Percentiles rank a stretch among this genome's conserved stretches.
Conservation (phyloP, 2,797 vertebrate species). For the Phataginus tetradactyla region DNA sequence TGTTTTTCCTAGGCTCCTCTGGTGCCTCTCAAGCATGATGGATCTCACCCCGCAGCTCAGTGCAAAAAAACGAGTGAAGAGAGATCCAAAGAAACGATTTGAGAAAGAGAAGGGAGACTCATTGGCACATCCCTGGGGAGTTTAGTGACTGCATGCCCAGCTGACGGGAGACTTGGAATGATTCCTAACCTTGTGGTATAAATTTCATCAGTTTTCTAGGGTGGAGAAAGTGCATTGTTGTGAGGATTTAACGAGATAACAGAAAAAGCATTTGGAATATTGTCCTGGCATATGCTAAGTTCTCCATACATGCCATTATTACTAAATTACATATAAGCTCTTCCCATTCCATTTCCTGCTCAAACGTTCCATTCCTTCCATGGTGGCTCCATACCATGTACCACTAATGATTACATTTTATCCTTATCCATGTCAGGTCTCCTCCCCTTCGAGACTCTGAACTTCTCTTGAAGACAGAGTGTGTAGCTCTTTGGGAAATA, state of each 20-base stretch:
- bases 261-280: not conserved
- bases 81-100: not conserved
- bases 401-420: not conserved
- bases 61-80: not conserved
- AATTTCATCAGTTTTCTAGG: not conserved
- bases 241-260: not conserved
- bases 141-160: not conserved
- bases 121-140: not conserved
- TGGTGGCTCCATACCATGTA: too few species aligned
- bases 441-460: not conserved
- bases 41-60: not conserved
- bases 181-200: not conserved
- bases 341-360: not conserved
- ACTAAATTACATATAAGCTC: not conserved
- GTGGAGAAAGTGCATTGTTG: not conserved
- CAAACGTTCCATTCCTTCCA: not conserved
- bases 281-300: not conserved
- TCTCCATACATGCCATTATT: not conserved
- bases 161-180: not conserved
- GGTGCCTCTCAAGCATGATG: not conserved
- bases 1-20: not conserved
- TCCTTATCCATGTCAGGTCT: not conserved
- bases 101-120: not conserved
- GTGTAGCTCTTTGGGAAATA: not conserved
- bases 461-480: not conserved